Evolutionary conservation across 2,888 invertebrate species (phyloP).

Genomic region (Agrochola lota): DNA sequence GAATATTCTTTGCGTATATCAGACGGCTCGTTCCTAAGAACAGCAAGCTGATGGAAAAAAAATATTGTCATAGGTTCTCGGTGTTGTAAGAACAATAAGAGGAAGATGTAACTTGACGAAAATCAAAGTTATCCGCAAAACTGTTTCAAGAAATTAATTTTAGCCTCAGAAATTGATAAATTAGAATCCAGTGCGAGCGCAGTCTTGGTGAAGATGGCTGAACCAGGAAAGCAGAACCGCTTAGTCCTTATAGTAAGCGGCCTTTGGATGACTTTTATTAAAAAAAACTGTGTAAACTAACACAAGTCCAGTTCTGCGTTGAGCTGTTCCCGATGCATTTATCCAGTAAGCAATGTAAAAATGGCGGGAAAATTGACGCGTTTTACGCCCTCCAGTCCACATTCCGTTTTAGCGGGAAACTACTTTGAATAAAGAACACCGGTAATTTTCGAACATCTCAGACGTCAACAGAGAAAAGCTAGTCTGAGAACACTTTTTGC

Average conservation of each 20-base stretch:
- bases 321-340: not conserved
- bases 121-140: not conserved
- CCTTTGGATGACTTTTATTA: not conserved
- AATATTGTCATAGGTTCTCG: not conserved
- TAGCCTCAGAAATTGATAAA: not conserved
- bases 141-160: not conserved
- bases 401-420: constrained; percentile 17
- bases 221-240: not conserved
- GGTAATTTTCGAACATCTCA: not conserved
- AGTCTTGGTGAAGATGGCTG: not conserved
- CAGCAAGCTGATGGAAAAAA: not conserved
- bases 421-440: constrained; percentile 20
- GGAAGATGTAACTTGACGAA: not conserved
- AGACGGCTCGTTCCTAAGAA: no score
- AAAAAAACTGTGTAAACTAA: constrained; percentile 1
- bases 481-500: not conserved
- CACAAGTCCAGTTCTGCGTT: not conserved
- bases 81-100: not conserved
- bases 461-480: no score
- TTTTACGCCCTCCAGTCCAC: constrained; percentile 1
- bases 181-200: not conserved
- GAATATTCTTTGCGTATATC: not conserved
- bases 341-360: not conserved
- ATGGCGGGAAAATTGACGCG: not conserved
- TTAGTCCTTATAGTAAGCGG: not conserved